Evolutionary conservation across 2,888 invertebrate genomes (phyloP), one percentile per base, ranked within the genome.

Genomic region (Neoaliturus tenellus): DNA sequence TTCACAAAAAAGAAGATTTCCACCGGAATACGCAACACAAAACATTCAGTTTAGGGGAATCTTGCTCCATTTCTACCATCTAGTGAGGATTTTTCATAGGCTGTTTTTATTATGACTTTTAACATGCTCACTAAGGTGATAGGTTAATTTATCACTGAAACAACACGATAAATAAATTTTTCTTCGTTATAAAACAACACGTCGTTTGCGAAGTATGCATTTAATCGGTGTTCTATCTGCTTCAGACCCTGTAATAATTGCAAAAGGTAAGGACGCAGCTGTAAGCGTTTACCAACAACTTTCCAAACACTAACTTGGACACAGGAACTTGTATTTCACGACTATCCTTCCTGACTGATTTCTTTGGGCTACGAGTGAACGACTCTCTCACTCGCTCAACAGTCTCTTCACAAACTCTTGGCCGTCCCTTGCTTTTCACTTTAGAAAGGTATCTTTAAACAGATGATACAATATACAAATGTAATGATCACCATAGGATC

Each of bases 321-420:
- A 8, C 71, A 3, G 3, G 71, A 71, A 71, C 17, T 71, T 3
- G 6, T 71, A 71, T 33, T 71, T 33, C 71, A 71, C 31, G 71
- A 39, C 71, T 31, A 39, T 31, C 71, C 58, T 58, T 58, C 28
- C 23, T 3, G 23, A 58, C 58, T 58, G 58, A 58, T 5, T 58
- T 58, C 58, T 58, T 23, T 5, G 58, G 58, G 58, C 58, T 58
- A 23, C 20, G 28, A 2, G 28, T 58, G 28, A 23, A 58, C 3
- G 58, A 6, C 31, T 71, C 71, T 71, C 58, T 58, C 58, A 58
- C 58, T 23, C 58, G 6, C 17, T 44, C 44, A 44, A 44, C 44
- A 35, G 5, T 6, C 10, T 51, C 51, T 51, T 51, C 51, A 51
- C 6, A 10, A 4, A 51, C 51, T 20, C 23, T 51, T 51, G 51